Conservation (phyloP, 35 echinoderm and acorn worm species). For the Diadema setosum region DNA sequence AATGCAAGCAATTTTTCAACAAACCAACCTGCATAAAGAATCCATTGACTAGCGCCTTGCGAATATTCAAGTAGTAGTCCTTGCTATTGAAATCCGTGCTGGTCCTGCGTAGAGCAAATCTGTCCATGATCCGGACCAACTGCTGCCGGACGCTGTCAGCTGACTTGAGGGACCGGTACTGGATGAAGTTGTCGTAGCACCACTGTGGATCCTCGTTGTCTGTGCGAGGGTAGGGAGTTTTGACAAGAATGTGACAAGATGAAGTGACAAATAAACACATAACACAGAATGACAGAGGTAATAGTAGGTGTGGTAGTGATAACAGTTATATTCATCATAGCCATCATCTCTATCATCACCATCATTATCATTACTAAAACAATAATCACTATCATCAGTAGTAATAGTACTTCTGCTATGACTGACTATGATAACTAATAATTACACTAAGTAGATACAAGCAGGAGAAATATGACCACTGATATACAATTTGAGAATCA, state of each 20-base stretch:
- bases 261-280: background rate
- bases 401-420: too few species aligned
- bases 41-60: slow-evolving; percentile 90
- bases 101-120: slow-evolving; percentile 86
- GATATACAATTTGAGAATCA: too few species aligned
- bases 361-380: too few species aligned
- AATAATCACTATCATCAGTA: too few species aligned
- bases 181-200: slow-evolving; percentile 99
- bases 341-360: too few species aligned
- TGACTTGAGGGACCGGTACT: slow-evolving; percentile 94
- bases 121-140: slow-evolving; percentile 93
- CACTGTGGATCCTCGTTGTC: slow-evolving; percentile 89
- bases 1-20: too few species aligned
- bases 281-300: too few species aligned
- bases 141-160: slow-evolving; percentile 96
- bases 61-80: slow-evolving; percentile 97
- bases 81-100: slow-evolving; percentile 99
- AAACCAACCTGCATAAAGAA: slow-evolving; percentile 99
- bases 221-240: background rate
- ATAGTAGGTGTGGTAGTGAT: too few species aligned
- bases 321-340: too few species aligned
- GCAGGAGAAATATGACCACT: too few species aligned
- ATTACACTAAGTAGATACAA: too few species aligned
- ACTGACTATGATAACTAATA: too few species aligned
- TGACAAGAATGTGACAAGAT: background rate